Evolutionary conservation across 2,113 vertebrate genomes (phyloP).

Genomic region (Tympanuchus pallidicinctus): DNA sequence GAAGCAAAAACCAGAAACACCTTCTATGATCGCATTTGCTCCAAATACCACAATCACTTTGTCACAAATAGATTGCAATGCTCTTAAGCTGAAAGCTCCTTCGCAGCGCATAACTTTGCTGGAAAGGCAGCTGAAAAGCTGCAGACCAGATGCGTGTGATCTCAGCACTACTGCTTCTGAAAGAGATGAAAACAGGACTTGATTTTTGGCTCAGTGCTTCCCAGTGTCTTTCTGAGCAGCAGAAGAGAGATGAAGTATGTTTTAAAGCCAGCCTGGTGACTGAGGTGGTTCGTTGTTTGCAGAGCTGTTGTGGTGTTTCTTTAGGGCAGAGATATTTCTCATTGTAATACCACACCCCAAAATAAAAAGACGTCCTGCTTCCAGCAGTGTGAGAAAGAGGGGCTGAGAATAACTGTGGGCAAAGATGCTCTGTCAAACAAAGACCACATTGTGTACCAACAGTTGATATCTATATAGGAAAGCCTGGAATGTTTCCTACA

Average conservation of each 20-base stretch:
- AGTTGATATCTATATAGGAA: neutral
- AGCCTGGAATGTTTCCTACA: neutral
- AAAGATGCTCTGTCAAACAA: neutral
- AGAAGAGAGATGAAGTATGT: rapidly evolving
- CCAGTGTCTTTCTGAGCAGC: neutral
- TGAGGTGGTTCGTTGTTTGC: neutral
- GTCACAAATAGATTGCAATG: neutral
- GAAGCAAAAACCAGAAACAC: neutral
- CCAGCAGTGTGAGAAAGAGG: neutral
- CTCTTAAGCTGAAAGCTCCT: neutral
- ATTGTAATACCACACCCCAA: neutral
- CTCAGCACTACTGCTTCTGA: neutral
- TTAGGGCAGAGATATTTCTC: neutral
- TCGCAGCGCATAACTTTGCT: neutral
- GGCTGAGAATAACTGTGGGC: neutral
- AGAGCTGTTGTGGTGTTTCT: neutral
- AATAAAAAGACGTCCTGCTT: neutral
- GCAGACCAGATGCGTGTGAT: constrained; percentile 23
- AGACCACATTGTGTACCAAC: neutral
- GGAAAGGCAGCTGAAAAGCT: neutral
- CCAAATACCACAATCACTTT: neutral
- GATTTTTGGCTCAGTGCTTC: neutral
- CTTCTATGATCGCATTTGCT: rapidly evolving
- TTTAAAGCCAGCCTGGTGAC: neutral
- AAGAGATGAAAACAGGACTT: neutral